Conservation (phyloP, 2,888 invertebrate genomes). For the Troglohyphantes excavatus region DNA sequence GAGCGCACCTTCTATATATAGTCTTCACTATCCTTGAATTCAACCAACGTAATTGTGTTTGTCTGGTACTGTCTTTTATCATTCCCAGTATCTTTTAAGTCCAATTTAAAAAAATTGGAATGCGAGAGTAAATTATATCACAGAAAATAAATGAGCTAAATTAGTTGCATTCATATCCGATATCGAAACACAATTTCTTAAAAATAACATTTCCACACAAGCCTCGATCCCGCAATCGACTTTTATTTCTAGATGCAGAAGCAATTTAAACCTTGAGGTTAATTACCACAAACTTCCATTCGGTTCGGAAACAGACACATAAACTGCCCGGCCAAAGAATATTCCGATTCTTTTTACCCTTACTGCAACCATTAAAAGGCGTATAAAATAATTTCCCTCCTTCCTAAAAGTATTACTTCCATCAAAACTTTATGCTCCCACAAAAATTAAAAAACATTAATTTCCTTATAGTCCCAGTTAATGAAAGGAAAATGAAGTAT, state of each 20-base stretch:
- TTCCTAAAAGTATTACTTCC: not conserved
- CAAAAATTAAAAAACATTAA: not conserved
- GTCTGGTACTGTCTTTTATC: too few relatives aligned
- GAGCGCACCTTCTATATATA: too few relatives aligned
- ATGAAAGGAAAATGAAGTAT: not conserved
- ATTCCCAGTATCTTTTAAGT: too few relatives aligned
- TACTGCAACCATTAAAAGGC: not conserved
- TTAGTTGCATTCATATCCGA: too few relatives aligned
- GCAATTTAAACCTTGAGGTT: not conserved
- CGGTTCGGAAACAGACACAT: not conserved
- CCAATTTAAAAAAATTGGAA: too few relatives aligned
- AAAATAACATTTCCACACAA: not conserved
- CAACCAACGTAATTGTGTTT: too few relatives aligned
- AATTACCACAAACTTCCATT: not conserved
- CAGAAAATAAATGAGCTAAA: too few relatives aligned
- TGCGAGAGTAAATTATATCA: too few relatives aligned
- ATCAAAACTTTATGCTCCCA: not conserved
- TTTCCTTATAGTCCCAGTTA: not conserved
- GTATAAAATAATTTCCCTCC: not conserved
- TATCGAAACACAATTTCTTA: not conserved
- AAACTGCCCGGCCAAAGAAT: not conserved
- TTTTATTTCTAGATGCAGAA: not conserved
- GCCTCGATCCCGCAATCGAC: not conserved
- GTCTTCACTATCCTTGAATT: too few relatives aligned
- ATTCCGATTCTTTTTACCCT: not conserved